A percentile compares a stretch with the other conserved stretches of the same genome.
These are phyloP conservation scores for Syrphus vitripennis DNA, from an alignment of 2,888 invertebrate genomes.

Conservation along the genomic window DNA sequence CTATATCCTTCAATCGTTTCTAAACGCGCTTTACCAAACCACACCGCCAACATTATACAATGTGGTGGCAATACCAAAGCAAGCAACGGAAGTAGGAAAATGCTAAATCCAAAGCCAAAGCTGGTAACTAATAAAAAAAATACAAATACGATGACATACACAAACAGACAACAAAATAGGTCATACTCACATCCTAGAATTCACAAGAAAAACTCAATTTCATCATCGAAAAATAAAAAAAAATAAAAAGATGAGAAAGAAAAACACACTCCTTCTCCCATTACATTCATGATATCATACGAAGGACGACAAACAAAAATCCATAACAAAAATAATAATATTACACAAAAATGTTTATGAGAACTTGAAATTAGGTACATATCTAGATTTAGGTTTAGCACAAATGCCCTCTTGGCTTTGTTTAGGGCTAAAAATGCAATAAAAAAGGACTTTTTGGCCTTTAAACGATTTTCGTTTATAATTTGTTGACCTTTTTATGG, in stretches of 20 bases:
- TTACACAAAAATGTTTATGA: no score
- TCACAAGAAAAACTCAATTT: conserved; percentile 50
- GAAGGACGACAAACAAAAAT: conserved; percentile 39
- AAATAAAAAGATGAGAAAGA: conserved; percentile 27
- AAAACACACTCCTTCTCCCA: not conserved
- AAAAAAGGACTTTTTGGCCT: not conserved
- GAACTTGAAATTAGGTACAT: no score
- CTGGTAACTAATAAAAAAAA: conserved; percentile 56
- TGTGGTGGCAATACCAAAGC: conserved; percentile 27
- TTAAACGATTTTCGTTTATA: not conserved
- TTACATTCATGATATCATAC: no score
- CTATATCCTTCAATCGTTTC: no score
- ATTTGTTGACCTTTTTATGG: not conserved
- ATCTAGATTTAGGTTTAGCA: not conserved
- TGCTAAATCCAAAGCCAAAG: conserved; percentile 31
- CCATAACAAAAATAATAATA: conserved; percentile 60
- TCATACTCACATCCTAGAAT: conserved; percentile 40
- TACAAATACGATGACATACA: conserved; percentile 21
- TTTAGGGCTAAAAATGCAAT: conserved; percentile 13
- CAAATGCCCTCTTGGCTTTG: conserved; percentile 52
- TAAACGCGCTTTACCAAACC: no score
- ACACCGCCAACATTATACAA: conserved; percentile 38
- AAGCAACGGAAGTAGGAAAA: not conserved
- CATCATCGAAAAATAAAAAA: conserved; percentile 49
- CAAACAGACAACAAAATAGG: conserved; percentile 30